Evolutionary conservation across 1,140 invertebrate species (phyloP).

Genomic region (Leptinotarsa texana): DNA sequence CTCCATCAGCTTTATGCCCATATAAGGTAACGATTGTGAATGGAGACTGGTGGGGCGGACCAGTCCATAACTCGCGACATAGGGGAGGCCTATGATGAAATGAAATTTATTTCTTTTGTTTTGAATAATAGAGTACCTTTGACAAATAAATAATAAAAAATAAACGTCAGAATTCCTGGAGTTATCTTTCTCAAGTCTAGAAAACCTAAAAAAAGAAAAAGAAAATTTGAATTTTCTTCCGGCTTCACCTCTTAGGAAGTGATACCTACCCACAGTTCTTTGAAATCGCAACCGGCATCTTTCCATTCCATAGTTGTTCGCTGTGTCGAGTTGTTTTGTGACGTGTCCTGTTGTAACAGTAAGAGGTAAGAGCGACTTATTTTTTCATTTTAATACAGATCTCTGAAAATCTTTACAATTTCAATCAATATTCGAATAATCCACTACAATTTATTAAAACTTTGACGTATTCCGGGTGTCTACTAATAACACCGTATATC

Average conservation of each 20-base stretch:
- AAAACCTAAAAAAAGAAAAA: conserved; percentile 15
- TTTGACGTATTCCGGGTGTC: too few relatives aligned
- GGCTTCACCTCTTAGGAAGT: conserved; percentile 34
- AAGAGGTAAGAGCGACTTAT: conserved; percentile 46
- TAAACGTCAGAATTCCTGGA: conserved; percentile 28
- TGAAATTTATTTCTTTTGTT: conserved; percentile 28
- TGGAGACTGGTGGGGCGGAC: conserved; percentile 55
- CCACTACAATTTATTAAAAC: too few relatives aligned
- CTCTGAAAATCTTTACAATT: too few relatives aligned
- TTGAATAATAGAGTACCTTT: conserved; percentile 22
- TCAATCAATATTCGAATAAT: too few relatives aligned
- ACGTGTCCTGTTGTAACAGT: conserved; percentile 51
- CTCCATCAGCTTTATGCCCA: conserved; percentile 72
- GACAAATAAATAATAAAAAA: conserved; percentile 21
- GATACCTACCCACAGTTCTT: conserved; percentile 38
- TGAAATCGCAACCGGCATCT: conserved; percentile 46
- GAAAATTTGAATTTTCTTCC: conserved; percentile 44
- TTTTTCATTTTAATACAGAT: background rate
- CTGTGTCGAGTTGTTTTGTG: conserved; percentile 44
- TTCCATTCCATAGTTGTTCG: conserved; percentile 50
- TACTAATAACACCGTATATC: background rate
- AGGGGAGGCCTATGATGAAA: conserved; percentile 40
- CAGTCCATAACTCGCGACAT: conserved; percentile 38
- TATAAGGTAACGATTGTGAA: conserved; percentile 74
- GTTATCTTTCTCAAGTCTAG: background rate